phyloP scores from a whole-genome alignment of 2,113 vertebrate genomes.

The Istiophorus platypterus region DNA sequence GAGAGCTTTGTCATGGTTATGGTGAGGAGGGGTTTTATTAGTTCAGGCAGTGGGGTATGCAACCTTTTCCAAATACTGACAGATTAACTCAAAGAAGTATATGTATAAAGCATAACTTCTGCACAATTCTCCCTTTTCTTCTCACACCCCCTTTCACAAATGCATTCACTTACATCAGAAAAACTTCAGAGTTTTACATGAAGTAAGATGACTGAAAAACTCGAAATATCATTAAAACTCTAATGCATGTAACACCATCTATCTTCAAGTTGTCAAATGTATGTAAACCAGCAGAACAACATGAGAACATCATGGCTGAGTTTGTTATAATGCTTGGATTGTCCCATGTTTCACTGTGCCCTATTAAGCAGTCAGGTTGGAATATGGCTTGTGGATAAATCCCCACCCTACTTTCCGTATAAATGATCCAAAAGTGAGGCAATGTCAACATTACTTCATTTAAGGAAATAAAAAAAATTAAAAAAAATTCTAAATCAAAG shows the following conservation, averaged over 20 bases:
- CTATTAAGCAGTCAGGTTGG: constrained; percentile 46
- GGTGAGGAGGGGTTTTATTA: constrained; percentile 25
- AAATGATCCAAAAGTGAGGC: constrained; percentile 27
- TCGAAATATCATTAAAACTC: constrained; percentile 52
- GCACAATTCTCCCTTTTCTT: neutral
- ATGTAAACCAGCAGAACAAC: neutral
- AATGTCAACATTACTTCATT: neutral
- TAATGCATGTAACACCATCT: constrained; percentile 3
- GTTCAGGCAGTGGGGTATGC: constrained; percentile 25
- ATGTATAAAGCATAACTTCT: constrained; percentile 31
- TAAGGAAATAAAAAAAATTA: neutral
- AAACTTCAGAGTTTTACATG: constrained; percentile 3
- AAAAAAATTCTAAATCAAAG: neutral
- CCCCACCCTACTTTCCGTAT: constrained; percentile 66
- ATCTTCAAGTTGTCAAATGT: constrained; percentile 27
- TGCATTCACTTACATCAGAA: constrained; percentile 21
- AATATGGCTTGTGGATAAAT: constrained; percentile 48
- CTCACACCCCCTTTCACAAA: neutral
- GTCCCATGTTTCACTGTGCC: constrained; percentile 72
- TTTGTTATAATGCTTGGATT: constrained; percentile 44
- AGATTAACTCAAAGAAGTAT: constrained; percentile 44
- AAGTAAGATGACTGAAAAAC: neutral
- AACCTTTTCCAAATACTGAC: constrained; percentile 65
- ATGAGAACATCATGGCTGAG: constrained; percentile 19
- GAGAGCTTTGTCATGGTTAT: constrained; percentile 59